phyloP scores from a whole-genome alignment of 1,140 invertebrate species.

The Papilio polytes region DNA sequence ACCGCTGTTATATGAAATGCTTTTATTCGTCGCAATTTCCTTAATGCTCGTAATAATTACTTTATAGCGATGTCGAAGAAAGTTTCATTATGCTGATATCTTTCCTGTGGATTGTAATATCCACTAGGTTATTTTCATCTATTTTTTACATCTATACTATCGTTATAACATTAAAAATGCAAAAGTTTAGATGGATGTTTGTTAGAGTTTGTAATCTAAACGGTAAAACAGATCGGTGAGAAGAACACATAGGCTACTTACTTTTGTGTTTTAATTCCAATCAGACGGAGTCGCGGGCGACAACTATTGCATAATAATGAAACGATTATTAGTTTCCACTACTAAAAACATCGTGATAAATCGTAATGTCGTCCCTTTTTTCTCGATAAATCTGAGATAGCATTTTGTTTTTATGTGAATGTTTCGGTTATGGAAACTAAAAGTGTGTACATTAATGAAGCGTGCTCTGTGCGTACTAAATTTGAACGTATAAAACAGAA shows the following conservation, averaged over 20 bases:
- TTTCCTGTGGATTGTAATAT: neutral
- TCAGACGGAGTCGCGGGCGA: too few relatives aligned
- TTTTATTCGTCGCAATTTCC: constrained; percentile 21
- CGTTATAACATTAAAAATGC: too few relatives aligned
- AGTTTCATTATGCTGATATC: constrained; percentile 1
- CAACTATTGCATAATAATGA: neutral
- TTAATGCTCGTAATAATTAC: constrained; percentile 4
- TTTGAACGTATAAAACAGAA: neutral
- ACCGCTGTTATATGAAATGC: neutral
- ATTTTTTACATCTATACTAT: neutral
- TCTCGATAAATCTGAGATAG: neutral
- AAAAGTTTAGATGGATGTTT: too few relatives aligned
- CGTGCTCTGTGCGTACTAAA: neutral
- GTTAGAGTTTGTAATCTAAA: too few relatives aligned
- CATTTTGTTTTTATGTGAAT: neutral
- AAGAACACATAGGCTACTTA: too few relatives aligned
- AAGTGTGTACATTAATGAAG: neutral
- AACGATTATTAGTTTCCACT: neutral
- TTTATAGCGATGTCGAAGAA: neutral
- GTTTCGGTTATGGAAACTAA: neutral
- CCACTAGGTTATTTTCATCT: neutral
- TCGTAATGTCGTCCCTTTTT: neutral
- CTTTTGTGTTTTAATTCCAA: too few relatives aligned
- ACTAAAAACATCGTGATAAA: neutral
- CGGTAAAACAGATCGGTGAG: too few relatives aligned